A percentile compares a stretch with the other conserved stretches of the same genome.
Evolutionary conservation across 2,888 invertebrate species (phyloP).

Genomic region (Orthosia gothica): DNA sequence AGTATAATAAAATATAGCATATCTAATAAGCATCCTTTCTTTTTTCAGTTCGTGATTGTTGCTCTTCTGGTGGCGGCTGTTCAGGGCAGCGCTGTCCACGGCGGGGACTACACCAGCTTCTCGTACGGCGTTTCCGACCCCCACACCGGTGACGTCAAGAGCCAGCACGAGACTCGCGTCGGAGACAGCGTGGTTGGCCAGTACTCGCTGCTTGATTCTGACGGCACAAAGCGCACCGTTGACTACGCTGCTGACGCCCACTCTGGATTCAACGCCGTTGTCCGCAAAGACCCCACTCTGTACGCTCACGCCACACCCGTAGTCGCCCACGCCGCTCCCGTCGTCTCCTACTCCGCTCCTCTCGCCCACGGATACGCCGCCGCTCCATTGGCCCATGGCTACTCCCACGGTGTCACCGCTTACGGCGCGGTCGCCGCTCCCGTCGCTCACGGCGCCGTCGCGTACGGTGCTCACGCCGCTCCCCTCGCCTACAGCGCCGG

Average conservation of each 20-base stretch:
- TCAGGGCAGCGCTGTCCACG: conserved; percentile 85
- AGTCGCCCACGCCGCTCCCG: conserved; percentile 80
- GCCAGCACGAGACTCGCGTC: conserved; percentile 92
- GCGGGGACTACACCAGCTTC: conserved; percentile 86
- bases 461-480: conserved; percentile 34
- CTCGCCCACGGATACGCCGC: conserved; percentile 47
- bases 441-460: conserved; percentile 22
- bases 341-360: conserved; percentile 38
- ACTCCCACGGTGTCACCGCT: conserved; percentile 56
- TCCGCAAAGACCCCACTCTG: conserved; percentile 87
- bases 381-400: conserved; percentile 68
- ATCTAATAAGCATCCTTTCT: not conserved
- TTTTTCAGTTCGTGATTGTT: conserved; percentile 86
- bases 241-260: conserved; percentile 91
- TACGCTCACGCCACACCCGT: conserved; percentile 75
- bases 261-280: conserved; percentile 91
- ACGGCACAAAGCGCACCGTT: conserved; percentile 92
- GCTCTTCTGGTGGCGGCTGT: conserved; percentile 87
- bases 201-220: conserved; percentile 90
- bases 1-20: not conserved
- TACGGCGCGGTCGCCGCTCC: conserved; percentile 66
- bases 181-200: conserved; percentile 92
- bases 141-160: conserved; percentile 89
- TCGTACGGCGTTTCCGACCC: conserved; percentile 88
- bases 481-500: conserved; percentile 32